These are phyloP conservation scores for Gasterosteus nipponicus DNA, from an alignment of 2,113 vertebrate species.

Conservation along the genomic window DNA sequence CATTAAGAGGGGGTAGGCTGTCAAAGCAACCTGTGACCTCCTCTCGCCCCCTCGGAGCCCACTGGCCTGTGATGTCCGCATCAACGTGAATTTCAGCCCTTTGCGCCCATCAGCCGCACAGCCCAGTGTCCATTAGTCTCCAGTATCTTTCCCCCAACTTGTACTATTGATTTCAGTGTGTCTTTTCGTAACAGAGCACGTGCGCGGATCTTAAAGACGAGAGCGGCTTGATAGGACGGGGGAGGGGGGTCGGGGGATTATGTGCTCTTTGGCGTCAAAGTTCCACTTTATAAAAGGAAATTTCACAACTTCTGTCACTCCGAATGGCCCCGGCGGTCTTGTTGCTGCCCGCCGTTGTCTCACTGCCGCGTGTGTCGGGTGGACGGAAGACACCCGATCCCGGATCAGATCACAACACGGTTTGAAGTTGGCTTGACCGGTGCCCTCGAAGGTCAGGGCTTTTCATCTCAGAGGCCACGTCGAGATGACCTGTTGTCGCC, in stretches of 20 bases:
- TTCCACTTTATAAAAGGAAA: conserved; percentile 36
- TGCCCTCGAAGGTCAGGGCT: conserved; percentile 61
- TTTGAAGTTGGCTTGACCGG: conserved; percentile 12
- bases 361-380: neutral
- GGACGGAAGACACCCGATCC: conserved; percentile 30
- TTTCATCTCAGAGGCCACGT: conserved; percentile 68
- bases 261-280: conserved; percentile 32
- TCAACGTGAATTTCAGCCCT: conserved; percentile 86
- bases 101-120: conserved; percentile 80
- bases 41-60: conserved; percentile 72
- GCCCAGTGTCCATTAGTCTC: conserved; percentile 90
- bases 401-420: conserved; percentile 22
- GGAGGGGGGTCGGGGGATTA: too few relatives aligned
- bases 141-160: conserved; percentile 85
- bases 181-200: conserved; percentile 71
- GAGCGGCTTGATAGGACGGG: conserved; percentile 70
- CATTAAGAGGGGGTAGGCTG: conserved; percentile 88
- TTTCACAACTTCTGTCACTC: conserved; percentile 32
- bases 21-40: conserved; percentile 86
- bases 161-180: conserved; percentile 84
- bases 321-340: conserved; percentile 6
- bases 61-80: conserved; percentile 82
- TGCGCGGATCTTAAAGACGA: conserved; percentile 75
- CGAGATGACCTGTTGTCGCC: conserved; percentile 57
- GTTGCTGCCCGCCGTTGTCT: conserved; percentile 3